These are phyloP conservation scores for Pachliopta kotzebuea DNA, from an alignment of 2,888 invertebrate species.

Conservation along the genomic window DNA sequence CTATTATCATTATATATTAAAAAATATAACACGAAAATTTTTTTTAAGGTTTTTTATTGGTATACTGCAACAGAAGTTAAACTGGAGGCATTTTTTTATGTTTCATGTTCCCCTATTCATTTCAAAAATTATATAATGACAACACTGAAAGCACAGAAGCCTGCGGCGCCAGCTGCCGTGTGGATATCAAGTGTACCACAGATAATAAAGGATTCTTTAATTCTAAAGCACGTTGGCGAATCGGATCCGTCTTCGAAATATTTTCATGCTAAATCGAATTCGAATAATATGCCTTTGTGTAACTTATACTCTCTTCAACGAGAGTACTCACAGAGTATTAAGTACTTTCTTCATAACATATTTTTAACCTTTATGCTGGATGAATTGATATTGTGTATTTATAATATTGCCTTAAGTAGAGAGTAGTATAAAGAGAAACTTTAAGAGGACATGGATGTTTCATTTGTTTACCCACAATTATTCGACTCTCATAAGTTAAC, in stretches of 20 bases:
- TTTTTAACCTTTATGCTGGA: background rate
- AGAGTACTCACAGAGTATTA: constrained; percentile 54
- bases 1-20: no score
- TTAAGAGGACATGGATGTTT: no score
- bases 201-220: constrained; percentile 70
- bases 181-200: constrained; percentile 62
- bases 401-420: no score
- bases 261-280: constrained; percentile 72
- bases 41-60: no score
- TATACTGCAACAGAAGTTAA: no score
- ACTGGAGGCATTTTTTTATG: background rate
- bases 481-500: no score
- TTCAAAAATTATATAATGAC: background rate
- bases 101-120: background rate
- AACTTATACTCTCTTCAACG: constrained; percentile 58
- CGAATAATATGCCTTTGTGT: constrained; percentile 68
- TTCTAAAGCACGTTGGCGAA: constrained; percentile 65
- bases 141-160: constrained; percentile 59
- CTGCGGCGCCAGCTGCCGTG: constrained; percentile 72
- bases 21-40: no score
- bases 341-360: constrained; percentile 34
- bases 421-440: no score
- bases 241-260: constrained; percentile 59
- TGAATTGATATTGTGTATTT: background rate
- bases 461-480: no score